Evolutionary conservation across 2,797 vertebrate species (phyloP).

Genomic region (Tapera naevia): DNA sequence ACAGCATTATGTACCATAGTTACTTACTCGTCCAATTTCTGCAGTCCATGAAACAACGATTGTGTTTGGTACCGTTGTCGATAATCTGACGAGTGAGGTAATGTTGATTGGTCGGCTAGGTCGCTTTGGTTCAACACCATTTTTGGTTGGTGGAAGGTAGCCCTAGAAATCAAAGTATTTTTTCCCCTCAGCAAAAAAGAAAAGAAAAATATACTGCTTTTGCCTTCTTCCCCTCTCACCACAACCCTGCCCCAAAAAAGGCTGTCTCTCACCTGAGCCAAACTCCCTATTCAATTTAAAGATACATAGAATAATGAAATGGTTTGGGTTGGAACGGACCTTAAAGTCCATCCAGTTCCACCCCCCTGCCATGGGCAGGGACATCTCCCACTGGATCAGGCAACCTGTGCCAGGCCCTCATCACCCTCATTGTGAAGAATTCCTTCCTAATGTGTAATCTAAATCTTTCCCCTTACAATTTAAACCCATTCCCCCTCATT

Average conservation of each 20-base stretch:
- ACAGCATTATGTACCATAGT: neutral
- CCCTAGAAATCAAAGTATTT: constrained; percentile 79
- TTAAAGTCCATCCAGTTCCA: no score
- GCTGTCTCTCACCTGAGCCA: neutral
- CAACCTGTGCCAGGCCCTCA: no score
- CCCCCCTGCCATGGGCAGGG: no score
- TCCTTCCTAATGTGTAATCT: no score
- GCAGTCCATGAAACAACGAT: constrained; percentile 98
- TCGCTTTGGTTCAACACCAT: constrained; percentile 98
- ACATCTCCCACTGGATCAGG: no score
- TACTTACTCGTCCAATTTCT: constrained; percentile 94
- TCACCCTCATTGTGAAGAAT: no score
- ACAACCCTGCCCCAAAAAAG: neutral
- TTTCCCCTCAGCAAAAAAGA: neutral
- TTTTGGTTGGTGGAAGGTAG: constrained; percentile 99
- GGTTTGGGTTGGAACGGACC: no score
- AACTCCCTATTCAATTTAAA: neutral
- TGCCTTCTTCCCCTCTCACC: neutral
- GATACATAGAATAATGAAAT: neutral
- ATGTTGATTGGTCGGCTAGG: constrained; percentile 99
- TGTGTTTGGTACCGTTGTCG: constrained; percentile 97
- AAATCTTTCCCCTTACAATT: no score
- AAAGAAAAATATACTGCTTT: neutral
- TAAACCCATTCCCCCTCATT: no score
- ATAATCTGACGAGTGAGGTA: constrained; percentile 96